Conservation (phyloP, 2,113 vertebrate genomes). For the Chroicocephalus ridibundus region DNA sequence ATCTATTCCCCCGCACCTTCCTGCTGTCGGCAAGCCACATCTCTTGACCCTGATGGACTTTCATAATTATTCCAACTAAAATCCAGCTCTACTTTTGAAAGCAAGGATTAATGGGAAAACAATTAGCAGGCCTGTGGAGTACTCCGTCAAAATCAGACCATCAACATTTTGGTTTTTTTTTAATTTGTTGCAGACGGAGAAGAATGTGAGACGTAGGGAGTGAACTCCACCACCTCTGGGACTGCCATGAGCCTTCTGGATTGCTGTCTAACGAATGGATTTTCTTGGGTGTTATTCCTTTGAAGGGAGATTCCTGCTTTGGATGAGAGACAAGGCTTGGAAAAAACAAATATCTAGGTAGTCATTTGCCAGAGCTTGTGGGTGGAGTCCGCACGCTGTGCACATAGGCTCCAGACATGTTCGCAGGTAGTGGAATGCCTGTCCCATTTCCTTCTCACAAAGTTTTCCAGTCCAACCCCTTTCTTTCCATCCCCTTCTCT, state of each 20-base stretch:
- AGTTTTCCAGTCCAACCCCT: not conserved
- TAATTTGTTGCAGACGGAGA: not conserved
- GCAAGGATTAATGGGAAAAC: not conserved
- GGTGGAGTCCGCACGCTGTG: not conserved
- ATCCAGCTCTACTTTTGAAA: not conserved
- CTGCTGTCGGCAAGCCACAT: not conserved
- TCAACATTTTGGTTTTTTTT: not conserved
- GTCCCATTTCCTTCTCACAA: rapidly evolving
- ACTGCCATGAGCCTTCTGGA: not conserved
- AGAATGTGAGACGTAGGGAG: not conserved
- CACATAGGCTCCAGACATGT: rapidly evolving
- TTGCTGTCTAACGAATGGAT: not conserved
- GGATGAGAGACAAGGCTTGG: not conserved
- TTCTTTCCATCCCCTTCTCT: not conserved
- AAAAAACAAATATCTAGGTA: not conserved
- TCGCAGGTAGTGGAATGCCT: not conserved
- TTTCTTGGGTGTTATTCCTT: not conserved
- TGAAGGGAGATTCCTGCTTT: not conserved
- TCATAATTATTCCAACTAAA: not conserved
- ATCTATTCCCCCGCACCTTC: not conserved
- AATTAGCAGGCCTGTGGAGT: not conserved
- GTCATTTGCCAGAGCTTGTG: not conserved
- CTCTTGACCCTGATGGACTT: not conserved
- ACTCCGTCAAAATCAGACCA: not conserved
- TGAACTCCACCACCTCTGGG: not conserved